Evolutionary conservation across 2,888 invertebrate genomes (phyloP), one percentile per base, ranked within the genome.

Genomic region (Athrips mouffetella): DNA sequence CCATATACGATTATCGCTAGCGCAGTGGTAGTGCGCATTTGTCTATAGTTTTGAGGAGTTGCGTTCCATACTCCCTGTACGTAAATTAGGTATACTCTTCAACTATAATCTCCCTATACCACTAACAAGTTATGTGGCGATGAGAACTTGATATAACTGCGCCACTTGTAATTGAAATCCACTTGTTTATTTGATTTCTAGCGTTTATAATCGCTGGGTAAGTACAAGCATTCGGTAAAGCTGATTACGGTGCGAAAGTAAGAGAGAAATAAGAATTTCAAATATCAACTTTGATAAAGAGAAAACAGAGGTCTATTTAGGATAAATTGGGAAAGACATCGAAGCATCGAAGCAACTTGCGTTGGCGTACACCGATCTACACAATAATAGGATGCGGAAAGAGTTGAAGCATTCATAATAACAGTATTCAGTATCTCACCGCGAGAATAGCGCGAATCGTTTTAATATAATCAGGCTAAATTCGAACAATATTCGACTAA

Each of bases 381-480:
- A 52, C 57, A 55, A 57, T 58, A 52, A 54, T 47, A 52, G 49
- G 54, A 55, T 47, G 49, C 52, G 48, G 41, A 50, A 50, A 53
- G 51, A 53, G 50, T 51, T 57, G 50, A 58, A 59, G 53, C 45
- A 56, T 46, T 56, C 58, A 53, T 60, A 58, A 63, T 65, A 66
- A 64, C 59, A 59, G 55, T 58, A 62, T 60, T 61, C 57, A 57
- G 53, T 58, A 59, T 58, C 52, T 61, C 59, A 60, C 57, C 50
- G 51, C 51, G 54, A 57, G 58, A 55, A 59, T 61, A 58, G 60
- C 60, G 57, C 59, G 59, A 62, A 62, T 52, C 57, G 58, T 58
- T 68, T 65, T 68, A 68, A 62, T 63, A 63, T 65, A 72, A 70
- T 71, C 65, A 58, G 60, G 60, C 62, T 69, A 65, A 69, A 69